phyloP scores from a whole-genome alignment of 2,888 invertebrate species.

The Pristionchus exspectatus region DNA sequence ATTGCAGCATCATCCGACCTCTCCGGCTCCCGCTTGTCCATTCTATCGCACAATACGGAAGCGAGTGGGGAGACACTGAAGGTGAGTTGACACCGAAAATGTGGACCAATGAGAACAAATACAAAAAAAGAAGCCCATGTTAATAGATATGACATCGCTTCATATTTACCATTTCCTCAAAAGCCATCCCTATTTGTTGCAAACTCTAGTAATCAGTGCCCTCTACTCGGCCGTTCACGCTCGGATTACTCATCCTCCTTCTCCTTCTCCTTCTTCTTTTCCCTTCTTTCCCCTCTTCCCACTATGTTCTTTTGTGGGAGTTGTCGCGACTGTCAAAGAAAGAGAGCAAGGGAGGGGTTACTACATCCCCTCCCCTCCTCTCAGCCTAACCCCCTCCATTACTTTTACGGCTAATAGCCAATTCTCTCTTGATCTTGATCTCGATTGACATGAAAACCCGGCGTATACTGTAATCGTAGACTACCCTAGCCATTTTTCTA shows the following conservation, averaged over 20 bases:
- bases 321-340: neutral
- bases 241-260: neutral
- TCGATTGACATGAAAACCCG: neutral
- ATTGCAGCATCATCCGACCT: neutral
- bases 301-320: constrained; percentile 24
- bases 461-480: neutral
- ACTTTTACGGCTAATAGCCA: constrained; percentile 18
- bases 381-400: constrained; percentile 32
- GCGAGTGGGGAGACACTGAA: constrained; percentile 38
- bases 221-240: neutral
- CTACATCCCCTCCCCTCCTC: constrained; percentile 1
- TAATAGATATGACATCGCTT: too few relatives aligned
- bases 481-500: too few relatives aligned
- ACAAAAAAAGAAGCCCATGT: neutral
- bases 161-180: neutral
- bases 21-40: neutral
- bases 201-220: neutral
- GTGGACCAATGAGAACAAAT: neutral
- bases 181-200: neutral
- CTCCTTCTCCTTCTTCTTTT: neutral
- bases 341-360: neutral
- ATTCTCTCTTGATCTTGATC: neutral
- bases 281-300: constrained; percentile 6
- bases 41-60: constrained; percentile 26
- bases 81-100: neutral